A percentile compares a stretch with the other conserved stretches of the same genome.
phyloP scores from a whole-genome alignment of 2,888 invertebrate genomes.

The Pollenia griseotomentosa region DNA sequence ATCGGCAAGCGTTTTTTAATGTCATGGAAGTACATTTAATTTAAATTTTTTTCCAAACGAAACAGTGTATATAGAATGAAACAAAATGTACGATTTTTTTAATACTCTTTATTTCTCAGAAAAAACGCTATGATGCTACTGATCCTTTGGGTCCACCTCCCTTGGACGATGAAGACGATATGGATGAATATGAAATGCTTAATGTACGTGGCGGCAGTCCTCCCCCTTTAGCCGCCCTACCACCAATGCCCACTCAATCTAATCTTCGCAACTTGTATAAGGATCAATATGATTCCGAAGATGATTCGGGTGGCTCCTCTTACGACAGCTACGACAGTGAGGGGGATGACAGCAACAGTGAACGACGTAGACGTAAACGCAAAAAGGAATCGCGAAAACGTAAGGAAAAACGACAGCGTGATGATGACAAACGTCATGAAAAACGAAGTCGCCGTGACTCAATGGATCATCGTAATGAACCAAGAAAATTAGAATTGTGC shows the following conservation, averaged over 20 bases:
- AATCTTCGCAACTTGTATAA: constrained; percentile 72
- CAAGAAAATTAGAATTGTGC: constrained; percentile 96
- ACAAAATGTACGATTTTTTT: background rate
- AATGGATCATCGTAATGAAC: constrained; percentile 93
- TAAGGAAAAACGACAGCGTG: constrained; percentile 84
- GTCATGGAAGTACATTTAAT: no score
- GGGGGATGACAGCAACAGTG: constrained; percentile 66
- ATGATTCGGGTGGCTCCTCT: constrained; percentile 85
- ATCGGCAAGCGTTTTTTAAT: no score
- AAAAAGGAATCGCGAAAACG: constrained; percentile 82
- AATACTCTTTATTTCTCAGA: constrained; percentile 43
- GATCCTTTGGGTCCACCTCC: constrained; percentile 82
- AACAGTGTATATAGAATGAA: background rate
- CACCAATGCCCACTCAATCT: constrained; percentile 76
- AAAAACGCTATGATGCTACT: constrained; percentile 73
- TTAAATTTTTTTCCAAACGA: background rate
- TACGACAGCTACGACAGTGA: constrained; percentile 85
- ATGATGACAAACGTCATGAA: constrained; percentile 84
- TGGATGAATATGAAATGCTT: constrained; percentile 92
- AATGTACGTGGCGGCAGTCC: constrained; percentile 92
- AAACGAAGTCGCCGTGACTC: constrained; percentile 86
- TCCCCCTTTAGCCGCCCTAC: constrained; percentile 77
- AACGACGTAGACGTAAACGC: constrained; percentile 79
- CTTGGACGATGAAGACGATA: constrained; percentile 84
- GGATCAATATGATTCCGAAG: constrained; percentile 85